Conservation (phyloP, 2,888 invertebrate species). For the Sinopyrophorus schimmeli region DNA sequence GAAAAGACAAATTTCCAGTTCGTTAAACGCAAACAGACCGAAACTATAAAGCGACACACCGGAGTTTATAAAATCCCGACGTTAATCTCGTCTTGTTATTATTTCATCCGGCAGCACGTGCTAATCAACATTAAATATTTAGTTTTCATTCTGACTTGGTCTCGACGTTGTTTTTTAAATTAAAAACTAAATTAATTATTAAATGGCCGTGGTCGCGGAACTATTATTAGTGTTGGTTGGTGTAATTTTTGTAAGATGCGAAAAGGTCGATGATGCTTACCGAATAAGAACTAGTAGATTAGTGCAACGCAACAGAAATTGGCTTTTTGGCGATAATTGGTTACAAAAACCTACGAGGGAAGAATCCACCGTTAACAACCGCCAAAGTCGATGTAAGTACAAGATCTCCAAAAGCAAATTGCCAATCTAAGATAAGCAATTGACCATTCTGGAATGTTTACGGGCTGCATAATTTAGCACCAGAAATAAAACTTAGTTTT, state of each 20-base stretch:
- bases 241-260: slow-evolving; percentile 14
- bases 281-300: slow-evolving; percentile 7
- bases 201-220: slow-evolving; percentile 13
- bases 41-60: slow-evolving; percentile 17
- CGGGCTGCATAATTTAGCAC: not conserved
- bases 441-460: not conserved
- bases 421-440: not conserved
- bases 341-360: slow-evolving; percentile 13
- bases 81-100: slow-evolving; percentile 12
- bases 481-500: not conserved
- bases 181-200: not conserved
- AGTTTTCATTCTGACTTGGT: slow-evolving; percentile 6
- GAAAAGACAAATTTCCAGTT: slow-evolving; percentile 21
- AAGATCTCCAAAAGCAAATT: not conserved
- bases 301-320: slow-evolving; percentile 10
- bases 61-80: slow-evolving; percentile 23
- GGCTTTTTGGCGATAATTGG: slow-evolving; percentile 19
- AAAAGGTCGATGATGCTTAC: slow-evolving; percentile 10
- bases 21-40: slow-evolving; percentile 21
- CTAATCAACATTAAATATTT: slow-evolving; percentile 14
- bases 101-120: not conserved
- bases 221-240: slow-evolving; percentile 9
- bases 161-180: not conserved
- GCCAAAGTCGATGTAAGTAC: slow-evolving; percentile 27
- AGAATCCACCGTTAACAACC: slow-evolving; percentile 8